These are phyloP conservation scores for Myotis davidii DNA, from an alignment of 2,113 vertebrate species.

Conservation along the genomic window DNA sequence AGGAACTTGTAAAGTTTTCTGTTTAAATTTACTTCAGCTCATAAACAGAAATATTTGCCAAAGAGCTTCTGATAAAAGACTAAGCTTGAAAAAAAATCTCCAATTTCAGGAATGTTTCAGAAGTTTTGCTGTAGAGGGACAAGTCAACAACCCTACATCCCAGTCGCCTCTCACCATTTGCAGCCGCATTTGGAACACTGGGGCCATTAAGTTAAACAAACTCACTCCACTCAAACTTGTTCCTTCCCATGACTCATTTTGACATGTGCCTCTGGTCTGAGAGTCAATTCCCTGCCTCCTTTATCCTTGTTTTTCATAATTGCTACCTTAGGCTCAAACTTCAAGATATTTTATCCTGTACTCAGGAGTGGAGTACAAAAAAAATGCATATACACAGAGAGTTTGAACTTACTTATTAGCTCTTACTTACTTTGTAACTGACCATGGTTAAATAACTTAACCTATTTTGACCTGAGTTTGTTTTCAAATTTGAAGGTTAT, in stretches of 20 bases:
- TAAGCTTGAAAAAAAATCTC: neutral
- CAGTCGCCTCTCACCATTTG: neutral
- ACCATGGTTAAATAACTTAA: neutral
- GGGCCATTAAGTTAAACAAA: neutral
- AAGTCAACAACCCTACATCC: neutral
- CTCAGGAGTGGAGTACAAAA: neutral
- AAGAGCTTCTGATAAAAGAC: constrained; percentile 40
- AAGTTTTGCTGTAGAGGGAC: neutral
- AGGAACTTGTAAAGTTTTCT: constrained; percentile 56
- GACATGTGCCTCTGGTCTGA: neutral
- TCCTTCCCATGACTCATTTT: neutral
- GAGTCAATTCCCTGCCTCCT: neutral
- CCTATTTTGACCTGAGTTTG: neutral
- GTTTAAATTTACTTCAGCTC: constrained; percentile 66
- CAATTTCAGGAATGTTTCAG: constrained; percentile 2
- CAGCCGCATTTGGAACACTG: neutral
- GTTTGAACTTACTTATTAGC: neutral
- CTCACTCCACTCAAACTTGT: neutral
- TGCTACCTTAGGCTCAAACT: neutral
- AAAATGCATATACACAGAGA: neutral
- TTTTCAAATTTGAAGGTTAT: neutral
- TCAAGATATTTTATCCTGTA: constrained; percentile 12
- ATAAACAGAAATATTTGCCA: constrained; percentile 53
- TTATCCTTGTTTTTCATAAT: constrained; percentile 9
- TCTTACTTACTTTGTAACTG: neutral